Base-by-base conservation (phyloP, 1,140 invertebrate genomes). In the Trachelipus rathkii region DNA sequence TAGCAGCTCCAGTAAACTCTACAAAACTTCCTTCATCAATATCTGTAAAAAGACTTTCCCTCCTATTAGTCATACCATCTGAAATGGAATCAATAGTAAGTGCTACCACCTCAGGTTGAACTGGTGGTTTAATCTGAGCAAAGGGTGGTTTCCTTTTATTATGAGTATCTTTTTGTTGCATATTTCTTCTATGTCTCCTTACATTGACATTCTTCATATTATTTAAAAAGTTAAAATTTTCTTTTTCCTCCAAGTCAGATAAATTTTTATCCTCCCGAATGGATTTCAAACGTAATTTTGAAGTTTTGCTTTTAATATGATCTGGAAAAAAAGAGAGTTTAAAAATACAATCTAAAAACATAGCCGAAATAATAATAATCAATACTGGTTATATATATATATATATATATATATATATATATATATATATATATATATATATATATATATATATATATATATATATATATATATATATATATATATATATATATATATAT, bases 1-100 rank as follows among this genome's bases (percentile, higher is more conserved):
- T 72, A 21, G 76, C 73, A 70, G 75, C 71, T 15, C 72, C 79
- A 73, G 43, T 78, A 50, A 78, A 80, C 71, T 80, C 79, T 71
- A 80, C 53, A 68, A 80, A 80, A 46, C 76, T 80, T 15, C 79
- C 79, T 23, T 80, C 79, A 71, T 80, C 79, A 76, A 80, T 74
- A 24, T 80, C 79, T n/a, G 79, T 78, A 44, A 72, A 76, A 46
- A 76, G 33, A 46, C 79, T 80, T n/a, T 78, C 76, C 73, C 79
- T 78, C 19, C 60, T 75, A 5, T 45, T 67, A 68, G 5, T 73
- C 8, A 10, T 68, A 46, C 60, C 71, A 15, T 10, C 44, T 66
- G n/a, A 46, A 8, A 33, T 33, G 21, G 66, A 8, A 33, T 53
- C 44, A 44, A 46, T 24, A n/a, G 45, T 60, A 33, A 21, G 23